Conservation (phyloP, 2,797 vertebrate species). For the Heliangelus exortis region DNA sequence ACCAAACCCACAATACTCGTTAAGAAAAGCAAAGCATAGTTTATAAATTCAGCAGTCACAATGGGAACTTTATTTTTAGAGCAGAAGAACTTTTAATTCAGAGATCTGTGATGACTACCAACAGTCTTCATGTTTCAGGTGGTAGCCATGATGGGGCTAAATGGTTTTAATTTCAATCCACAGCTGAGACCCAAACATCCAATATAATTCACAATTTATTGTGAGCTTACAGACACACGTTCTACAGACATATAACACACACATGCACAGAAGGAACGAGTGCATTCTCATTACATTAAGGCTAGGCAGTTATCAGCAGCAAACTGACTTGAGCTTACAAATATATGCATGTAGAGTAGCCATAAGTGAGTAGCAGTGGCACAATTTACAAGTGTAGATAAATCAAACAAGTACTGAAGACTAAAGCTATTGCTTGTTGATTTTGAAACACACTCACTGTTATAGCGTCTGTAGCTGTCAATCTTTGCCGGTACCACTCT, state of each 20-base stretch:
- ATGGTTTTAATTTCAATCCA: not conserved
- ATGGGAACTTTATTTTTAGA: not conserved
- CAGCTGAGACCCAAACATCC: not conserved
- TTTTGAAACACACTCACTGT: conserved; percentile 82
- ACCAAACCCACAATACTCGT: not conserved
- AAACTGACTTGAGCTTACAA: conserved; percentile 70
- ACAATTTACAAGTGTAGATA: conserved; percentile 52
- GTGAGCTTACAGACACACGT: not conserved
- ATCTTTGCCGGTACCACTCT: conserved; percentile 81
- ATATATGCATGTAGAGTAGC: conserved; percentile 58
- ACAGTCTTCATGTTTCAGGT: not conserved
- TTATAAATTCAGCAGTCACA: not conserved
- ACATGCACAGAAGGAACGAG: conserved; percentile 35
- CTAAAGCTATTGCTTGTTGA: conserved; percentile 71
- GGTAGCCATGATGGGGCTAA: not conserved
- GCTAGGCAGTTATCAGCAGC: conserved; percentile 64
- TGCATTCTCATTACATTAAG: conserved; percentile 54
- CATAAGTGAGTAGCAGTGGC: conserved; percentile 62
- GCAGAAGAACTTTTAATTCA: not conserved
- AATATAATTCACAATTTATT: not conserved
- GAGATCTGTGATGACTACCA: not conserved
- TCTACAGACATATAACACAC: conserved; percentile 15
- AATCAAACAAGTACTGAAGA: conserved; percentile 68
- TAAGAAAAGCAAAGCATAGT: conserved; percentile 16
- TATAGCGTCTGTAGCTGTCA: conserved; percentile 85